Percentiles rank a stretch among this genome's conserved stretches.
These are phyloP conservation scores for Agonopterix alstromeriana DNA, from an alignment of 2,888 invertebrate species.

Conservation along the genomic window DNA sequence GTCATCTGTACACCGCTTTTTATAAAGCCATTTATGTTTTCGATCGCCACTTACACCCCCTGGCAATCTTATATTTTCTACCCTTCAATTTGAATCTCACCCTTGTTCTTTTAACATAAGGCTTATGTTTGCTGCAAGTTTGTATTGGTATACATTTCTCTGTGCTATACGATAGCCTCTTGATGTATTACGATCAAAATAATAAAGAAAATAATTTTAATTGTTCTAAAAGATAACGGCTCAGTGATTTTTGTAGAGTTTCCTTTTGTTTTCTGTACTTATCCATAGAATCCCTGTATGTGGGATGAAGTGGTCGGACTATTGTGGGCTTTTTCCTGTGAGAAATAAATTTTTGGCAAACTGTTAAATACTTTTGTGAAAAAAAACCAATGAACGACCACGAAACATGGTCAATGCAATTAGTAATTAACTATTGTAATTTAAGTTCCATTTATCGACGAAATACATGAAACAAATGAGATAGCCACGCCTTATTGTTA, in stretches of 20 bases:
- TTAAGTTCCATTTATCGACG: no score
- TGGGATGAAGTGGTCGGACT: slow-evolving; percentile 2
- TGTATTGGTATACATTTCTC: slow-evolving; percentile 21
- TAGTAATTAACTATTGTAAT: no score
- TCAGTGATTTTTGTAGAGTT: slow-evolving; percentile 50
- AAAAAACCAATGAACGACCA: no score
- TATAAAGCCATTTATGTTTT: slow-evolving; percentile 56
- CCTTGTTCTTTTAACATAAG: slow-evolving; percentile 17
- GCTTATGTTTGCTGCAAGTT: slow-evolving; percentile 8
- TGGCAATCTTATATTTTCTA: slow-evolving; percentile 15
- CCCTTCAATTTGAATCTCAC: slow-evolving; percentile 6
- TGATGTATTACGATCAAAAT: slow-evolving; percentile 63
- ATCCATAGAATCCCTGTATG: slow-evolving; percentile 25
- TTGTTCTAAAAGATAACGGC: slow-evolving; percentile 47
- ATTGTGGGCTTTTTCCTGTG: slow-evolving; percentile 47
- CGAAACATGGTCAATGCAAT: no score
- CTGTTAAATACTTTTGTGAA: background rate
- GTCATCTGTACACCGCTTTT: slow-evolving; percentile 38
- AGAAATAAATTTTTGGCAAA: slow-evolving; percentile 35
- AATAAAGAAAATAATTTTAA: slow-evolving; percentile 51
- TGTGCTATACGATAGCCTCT: slow-evolving; percentile 61
- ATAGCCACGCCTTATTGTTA: no score
- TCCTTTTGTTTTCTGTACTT: slow-evolving; percentile 52
- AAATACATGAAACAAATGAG: background rate
- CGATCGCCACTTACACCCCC: slow-evolving; percentile 59